Evolutionary conservation across 2,797 vertebrate genomes (phyloP).

Genomic region (Myotis daubentonii): DNA sequence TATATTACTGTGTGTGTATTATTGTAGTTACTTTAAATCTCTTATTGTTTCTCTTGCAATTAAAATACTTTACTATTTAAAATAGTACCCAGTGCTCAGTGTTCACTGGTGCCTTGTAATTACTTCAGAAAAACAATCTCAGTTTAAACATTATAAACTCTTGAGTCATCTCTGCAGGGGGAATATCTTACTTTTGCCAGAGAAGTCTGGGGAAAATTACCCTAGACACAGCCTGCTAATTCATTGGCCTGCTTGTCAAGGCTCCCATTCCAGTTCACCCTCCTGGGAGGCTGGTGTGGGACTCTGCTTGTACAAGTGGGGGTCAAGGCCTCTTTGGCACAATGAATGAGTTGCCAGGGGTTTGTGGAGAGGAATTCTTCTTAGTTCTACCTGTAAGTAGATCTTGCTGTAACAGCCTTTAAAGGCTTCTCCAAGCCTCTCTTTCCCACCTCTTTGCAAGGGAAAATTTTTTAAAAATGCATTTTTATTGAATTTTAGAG

Average conservation of each 20-base stretch:
- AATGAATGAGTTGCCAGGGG: background rate
- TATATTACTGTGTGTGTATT: background rate
- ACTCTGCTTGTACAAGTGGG: background rate
- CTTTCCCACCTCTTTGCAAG: background rate
- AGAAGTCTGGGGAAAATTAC: background rate
- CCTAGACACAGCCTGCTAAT: background rate
- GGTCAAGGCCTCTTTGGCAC: background rate
- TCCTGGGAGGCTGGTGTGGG: background rate
- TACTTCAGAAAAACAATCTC: conserved; percentile 62
- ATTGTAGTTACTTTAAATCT: conserved; percentile 44
- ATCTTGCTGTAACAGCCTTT: background rate
- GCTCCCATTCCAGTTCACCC: background rate
- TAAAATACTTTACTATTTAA: conserved; percentile 52
- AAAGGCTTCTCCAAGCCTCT: background rate
- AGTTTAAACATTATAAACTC: conserved; percentile 32
- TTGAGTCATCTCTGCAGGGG: background rate
- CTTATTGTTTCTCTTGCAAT: conserved; percentile 43
- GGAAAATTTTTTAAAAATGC: background rate
- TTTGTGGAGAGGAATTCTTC: conserved; percentile 36
- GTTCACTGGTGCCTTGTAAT: conserved; percentile 47
- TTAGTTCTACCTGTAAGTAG: background rate
- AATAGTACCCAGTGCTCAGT: conserved; percentile 27
- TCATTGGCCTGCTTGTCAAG: background rate
- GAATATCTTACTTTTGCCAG: conserved; percentile 29
- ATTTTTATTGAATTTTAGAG: too few relatives aligned